Evolutionary conservation across 2,797 vertebrate species (phyloP).

Genomic region (Paratrypauchen microcephalus): DNA sequence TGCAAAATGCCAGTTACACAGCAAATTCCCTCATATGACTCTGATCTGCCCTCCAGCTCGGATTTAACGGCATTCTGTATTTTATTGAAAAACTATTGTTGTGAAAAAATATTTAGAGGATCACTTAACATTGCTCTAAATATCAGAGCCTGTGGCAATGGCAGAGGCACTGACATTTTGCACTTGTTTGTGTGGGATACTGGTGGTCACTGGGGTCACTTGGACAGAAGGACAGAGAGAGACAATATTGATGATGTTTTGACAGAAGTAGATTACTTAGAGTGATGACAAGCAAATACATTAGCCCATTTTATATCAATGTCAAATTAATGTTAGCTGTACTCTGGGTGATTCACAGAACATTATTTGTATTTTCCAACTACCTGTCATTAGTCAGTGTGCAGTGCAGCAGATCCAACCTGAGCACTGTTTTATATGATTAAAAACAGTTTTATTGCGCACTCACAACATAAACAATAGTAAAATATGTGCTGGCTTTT

Average conservation of each 20-base stretch:
- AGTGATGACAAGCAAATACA: not conserved
- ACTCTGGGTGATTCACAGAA: not conserved
- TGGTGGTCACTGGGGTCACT: slow-evolving; percentile 41
- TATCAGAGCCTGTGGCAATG: slow-evolving; percentile 34
- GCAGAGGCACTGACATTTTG: slow-evolving; percentile 37
- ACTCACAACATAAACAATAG: no score
- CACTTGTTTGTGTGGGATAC: slow-evolving; percentile 28
- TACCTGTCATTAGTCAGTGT: no score
- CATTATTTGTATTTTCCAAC: not conserved
- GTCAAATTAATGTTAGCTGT: not conserved
- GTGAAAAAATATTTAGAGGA: not conserved
- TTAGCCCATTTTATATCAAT: not conserved
- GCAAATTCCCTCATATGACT: no score
- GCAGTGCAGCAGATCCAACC: no score
- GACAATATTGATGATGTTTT: slow-evolving; percentile 41
- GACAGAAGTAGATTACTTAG: slow-evolving; percentile 38
- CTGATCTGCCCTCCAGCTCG: no score
- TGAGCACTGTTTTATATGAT: not conserved
- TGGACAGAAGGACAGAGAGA: slow-evolving; percentile 28
- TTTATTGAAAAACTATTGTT: no score
- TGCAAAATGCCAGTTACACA: no score
- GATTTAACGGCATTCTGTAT: no score
- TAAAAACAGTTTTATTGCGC: no score
- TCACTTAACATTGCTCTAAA: slow-evolving; percentile 11
- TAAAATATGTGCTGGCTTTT: no score